These are phyloP conservation scores for Dufourea novaeangliae DNA, from an alignment of 1,140 invertebrate species.

Conservation along the genomic window DNA sequence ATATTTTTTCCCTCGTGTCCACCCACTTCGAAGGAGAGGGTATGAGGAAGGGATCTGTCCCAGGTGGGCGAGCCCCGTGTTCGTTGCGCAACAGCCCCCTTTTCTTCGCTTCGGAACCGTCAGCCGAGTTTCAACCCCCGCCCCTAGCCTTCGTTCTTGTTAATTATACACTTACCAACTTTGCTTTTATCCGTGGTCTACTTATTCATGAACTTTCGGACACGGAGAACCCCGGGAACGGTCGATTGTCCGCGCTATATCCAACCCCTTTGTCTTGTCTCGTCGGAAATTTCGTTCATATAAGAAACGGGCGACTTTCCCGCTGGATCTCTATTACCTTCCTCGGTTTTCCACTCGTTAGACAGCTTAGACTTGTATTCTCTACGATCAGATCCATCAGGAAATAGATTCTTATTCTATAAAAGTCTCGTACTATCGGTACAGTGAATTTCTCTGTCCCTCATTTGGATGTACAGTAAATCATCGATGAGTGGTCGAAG, in stretches of 20 bases:
- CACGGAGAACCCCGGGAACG: neutral
- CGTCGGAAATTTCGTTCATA: neutral
- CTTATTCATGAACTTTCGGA: conserved; percentile 60
- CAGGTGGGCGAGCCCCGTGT: conserved; percentile 15
- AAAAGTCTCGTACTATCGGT: too few relatives aligned
- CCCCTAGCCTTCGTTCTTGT: conserved; percentile 27
- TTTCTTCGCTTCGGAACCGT: conserved; percentile 23
- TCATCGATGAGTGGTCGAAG: too few relatives aligned
- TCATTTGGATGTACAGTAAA: too few relatives aligned
- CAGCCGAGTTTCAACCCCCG: conserved; percentile 49
- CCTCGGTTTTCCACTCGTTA: too few relatives aligned
- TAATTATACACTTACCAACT: conserved; percentile 67
- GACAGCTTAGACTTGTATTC: too few relatives aligned
- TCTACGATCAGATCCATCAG: too few relatives aligned
- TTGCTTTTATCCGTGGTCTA: conserved; percentile 63
- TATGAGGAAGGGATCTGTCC: conserved; percentile 7
- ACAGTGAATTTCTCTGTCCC: too few relatives aligned
- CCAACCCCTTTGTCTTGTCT: neutral
- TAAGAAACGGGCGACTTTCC: too few relatives aligned
- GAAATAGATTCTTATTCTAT: too few relatives aligned
- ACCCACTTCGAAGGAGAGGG: too few relatives aligned
- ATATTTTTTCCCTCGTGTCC: neutral
- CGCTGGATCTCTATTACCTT: too few relatives aligned
- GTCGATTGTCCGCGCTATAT: neutral
- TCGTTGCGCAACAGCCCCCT: neutral